Evolutionary conservation across 64 coral and sea anemone species (phyloP).

Genomic region (Pachyseris speciosa): DNA sequence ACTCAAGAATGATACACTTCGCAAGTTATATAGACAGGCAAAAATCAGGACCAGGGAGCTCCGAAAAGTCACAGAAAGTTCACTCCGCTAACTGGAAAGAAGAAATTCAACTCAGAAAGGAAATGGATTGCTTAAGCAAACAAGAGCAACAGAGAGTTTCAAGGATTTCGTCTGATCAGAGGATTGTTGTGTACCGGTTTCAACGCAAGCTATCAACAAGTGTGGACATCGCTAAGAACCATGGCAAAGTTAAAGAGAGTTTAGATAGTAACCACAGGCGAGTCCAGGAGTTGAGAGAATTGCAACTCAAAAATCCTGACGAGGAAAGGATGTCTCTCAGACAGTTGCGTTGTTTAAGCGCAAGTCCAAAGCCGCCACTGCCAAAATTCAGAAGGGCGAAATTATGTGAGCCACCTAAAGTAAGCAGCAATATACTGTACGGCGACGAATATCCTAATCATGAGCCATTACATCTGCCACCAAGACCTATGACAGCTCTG

Average conservation of each 20-base stretch:
- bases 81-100: conserved; percentile 99
- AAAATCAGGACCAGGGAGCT: conserved; percentile 88
- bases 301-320: conserved; percentile 26
- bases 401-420: conserved; percentile 60
- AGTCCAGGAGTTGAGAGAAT: not conserved
- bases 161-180: conserved; percentile 88
- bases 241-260: conserved; percentile 67
- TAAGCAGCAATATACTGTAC: not conserved
- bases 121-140: conserved; percentile 82
- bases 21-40: conserved; percentile 92
- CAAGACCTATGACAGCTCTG: conserved; percentile 89
- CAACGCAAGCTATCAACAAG: conserved; percentile 78
- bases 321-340: conserved; percentile 55
- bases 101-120: conserved; percentile 91
- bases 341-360: conserved; percentile 72
- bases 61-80: conserved; percentile 99
- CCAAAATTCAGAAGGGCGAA: conserved; percentile 77
- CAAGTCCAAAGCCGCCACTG: conserved; percentile 82
- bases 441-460: not conserved
- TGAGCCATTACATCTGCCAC: conserved; percentile 7
- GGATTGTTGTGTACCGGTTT: conserved; percentile 87
- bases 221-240: conserved; percentile 80
- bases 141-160: conserved; percentile 88
- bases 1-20: conserved; percentile 51
- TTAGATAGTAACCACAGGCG: conserved; percentile 42